A percentile compares a stretch with the other conserved stretches of the same genome.
phyloP scores from a whole-genome alignment of 2,888 invertebrate genomes.

The Pherbina coryleti region DNA sequence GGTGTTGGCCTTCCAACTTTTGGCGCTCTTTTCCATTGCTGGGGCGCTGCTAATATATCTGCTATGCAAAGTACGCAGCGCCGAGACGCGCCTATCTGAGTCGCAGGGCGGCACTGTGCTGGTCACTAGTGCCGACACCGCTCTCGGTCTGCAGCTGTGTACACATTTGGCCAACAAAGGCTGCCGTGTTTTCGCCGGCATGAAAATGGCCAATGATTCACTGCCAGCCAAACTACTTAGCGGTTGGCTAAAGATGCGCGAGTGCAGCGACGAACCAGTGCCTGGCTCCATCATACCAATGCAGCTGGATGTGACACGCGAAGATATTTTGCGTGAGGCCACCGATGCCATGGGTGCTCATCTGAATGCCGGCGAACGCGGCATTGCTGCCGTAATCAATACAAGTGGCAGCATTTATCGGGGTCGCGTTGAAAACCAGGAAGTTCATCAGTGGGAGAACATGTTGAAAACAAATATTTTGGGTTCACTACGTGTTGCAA shows the following conservation, averaged over 20 bases:
- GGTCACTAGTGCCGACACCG: conserved; percentile 84
- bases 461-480: conserved; percentile 80
- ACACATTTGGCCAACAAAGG: conserved; percentile 80
- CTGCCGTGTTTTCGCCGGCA: conserved; percentile 84
- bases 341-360: conserved; percentile 83
- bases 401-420: conserved; percentile 83
- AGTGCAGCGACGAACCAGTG: conserved; percentile 69
- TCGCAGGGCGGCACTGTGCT: conserved; percentile 77
- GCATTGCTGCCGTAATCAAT: conserved; percentile 84
- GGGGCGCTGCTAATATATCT: conserved; percentile 85
- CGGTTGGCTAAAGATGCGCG: conserved; percentile 75
- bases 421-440: conserved; percentile 78
- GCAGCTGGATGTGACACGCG: conserved; percentile 83
- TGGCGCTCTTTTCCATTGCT: conserved; percentile 85
- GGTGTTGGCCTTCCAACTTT: conserved; percentile 83
- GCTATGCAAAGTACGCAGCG: conserved; percentile 79
- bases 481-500: conserved; percentile 79
- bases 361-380: conserved; percentile 86
- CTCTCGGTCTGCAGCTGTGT: conserved; percentile 82
- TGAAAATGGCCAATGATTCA: conserved; percentile 73
- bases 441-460: conserved; percentile 75
- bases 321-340: conserved; percentile 84
- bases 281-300: conserved; percentile 76
- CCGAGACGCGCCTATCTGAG: conserved; percentile 64
- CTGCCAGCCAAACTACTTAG: conserved; percentile 75